phyloP scores from a whole-genome alignment of 2,113 vertebrate species.

The Python bivittatus region DNA sequence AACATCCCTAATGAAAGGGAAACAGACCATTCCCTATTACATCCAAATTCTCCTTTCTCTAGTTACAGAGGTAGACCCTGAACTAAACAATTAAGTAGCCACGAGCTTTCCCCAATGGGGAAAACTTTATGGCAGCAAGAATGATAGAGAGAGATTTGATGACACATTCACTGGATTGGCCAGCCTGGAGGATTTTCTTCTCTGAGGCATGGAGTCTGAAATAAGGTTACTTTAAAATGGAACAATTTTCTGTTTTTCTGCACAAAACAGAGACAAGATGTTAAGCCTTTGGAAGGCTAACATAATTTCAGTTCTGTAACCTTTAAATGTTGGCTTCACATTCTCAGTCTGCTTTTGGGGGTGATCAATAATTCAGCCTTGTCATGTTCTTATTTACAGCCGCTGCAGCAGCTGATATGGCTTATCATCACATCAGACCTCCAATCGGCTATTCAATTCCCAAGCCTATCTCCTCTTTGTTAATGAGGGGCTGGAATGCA shows the following conservation, averaged over 20 bases:
- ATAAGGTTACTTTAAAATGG: background rate
- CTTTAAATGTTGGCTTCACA: background rate
- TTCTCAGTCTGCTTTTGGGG: background rate
- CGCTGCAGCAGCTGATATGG: constrained; percentile 92
- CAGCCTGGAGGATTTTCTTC: background rate
- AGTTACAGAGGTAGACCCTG: background rate
- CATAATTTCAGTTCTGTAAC: background rate
- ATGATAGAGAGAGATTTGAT: background rate
- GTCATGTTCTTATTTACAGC: constrained; percentile 68
- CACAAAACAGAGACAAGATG: background rate
- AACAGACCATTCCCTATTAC: no score
- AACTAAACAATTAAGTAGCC: background rate
- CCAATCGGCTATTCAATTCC: constrained; percentile 94
- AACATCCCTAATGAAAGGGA: background rate
- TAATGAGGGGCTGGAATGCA: constrained; percentile 91
- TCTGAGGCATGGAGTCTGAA: background rate
- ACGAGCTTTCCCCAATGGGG: background rate
- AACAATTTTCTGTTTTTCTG: background rate
- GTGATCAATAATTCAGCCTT: background rate
- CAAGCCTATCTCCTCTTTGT: constrained; percentile 87
- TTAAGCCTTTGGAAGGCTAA: background rate
- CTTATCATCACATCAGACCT: constrained; percentile 90
- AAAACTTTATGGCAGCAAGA: background rate
- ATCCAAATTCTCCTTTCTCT: background rate
- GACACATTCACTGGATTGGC: background rate